Evolutionary conservation across 1,140 invertebrate genomes (phyloP).

Genomic region (Megathymus violae): DNA sequence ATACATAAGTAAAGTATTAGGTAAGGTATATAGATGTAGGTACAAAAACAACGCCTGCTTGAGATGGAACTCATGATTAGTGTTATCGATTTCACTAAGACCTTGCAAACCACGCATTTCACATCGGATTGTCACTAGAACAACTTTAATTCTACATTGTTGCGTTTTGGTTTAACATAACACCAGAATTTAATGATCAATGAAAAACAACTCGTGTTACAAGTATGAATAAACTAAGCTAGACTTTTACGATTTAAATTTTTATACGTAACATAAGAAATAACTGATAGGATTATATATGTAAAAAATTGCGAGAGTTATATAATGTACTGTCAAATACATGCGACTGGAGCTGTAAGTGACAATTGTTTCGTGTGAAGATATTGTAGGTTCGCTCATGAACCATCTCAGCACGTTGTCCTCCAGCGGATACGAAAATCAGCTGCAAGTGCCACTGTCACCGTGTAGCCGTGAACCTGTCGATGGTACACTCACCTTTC

Average conservation of each 20-base stretch:
- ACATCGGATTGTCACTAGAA: not conserved
- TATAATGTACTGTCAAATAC: constrained; percentile 30
- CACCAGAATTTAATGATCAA: not conserved
- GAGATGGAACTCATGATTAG: constrained; percentile 22
- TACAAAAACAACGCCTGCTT: constrained; percentile 1
- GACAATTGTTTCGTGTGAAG: constrained; percentile 22
- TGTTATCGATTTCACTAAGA: constrained; percentile 21
- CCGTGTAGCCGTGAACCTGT: constrained; percentile 5
- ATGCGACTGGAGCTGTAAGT: constrained; percentile 8
- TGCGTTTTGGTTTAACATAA: not conserved
- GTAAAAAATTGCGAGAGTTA: constrained; percentile 8
- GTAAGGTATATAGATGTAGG: too few species aligned
- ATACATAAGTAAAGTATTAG: too few species aligned
- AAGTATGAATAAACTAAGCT: not conserved
- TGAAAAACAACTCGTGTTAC: not conserved
- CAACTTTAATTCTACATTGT: not conserved
- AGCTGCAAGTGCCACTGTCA: not conserved
- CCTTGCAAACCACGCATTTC: constrained; percentile 2
- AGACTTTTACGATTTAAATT: not conserved
- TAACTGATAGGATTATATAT: not conserved
- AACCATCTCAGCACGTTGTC: not conserved
- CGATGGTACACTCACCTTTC: constrained; percentile 85
- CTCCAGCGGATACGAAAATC: not conserved
- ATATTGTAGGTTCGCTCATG: constrained; percentile 2
- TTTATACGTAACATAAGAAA: not conserved